Base-by-base conservation (phyloP, 2,888 invertebrate species). In the Thereva unica region DNA sequence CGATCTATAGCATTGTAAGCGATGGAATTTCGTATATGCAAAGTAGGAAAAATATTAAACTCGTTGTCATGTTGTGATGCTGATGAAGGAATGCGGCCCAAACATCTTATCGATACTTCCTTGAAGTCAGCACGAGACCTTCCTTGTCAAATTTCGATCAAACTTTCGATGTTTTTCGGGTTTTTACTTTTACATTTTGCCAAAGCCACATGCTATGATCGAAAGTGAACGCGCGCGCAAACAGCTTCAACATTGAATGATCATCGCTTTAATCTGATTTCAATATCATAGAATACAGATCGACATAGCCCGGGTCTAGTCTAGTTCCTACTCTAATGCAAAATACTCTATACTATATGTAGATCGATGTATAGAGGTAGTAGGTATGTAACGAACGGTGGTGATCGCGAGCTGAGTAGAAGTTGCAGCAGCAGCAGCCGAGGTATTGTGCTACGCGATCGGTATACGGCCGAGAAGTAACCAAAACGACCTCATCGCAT, bases 401-500 rank as follows among this genome's bases (percentile, higher is more conserved):
- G 40, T 61, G 61, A 61, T 50, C 61, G 40, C 23, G 55, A 38
- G 50, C 50, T n/a, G 57, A 40, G 61, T n/a, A n/a, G n/a, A 23
- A 23, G 23, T 23, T 23, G 23, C 23, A 23, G 23, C 23, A 23
- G 23, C 23, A 23, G 23, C 23, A 23, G 23, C 23, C 23, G 23
- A 23, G 23, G 23, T 23, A 23, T 23, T 23, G 23, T 23, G 23
- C 23, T 23, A 23, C 23, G 23, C 23, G 23, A 23, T 23, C 23
- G 23, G 23, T 23, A 23, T 23, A 23, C 23, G 23, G 23, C 64
- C 42, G 70, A 67, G 67, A 67, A 67, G 69, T 70, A 61, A 70
- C 68, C 69, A 72, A 72, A 72, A 71, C 70, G 69, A 72, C 72
- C 70, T 70, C 71, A 71, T 72, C 71, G 71, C 71, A 71, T 71